Conservation (phyloP, 2,113 vertebrate species). For the Gymnocephalus cernua region DNA sequence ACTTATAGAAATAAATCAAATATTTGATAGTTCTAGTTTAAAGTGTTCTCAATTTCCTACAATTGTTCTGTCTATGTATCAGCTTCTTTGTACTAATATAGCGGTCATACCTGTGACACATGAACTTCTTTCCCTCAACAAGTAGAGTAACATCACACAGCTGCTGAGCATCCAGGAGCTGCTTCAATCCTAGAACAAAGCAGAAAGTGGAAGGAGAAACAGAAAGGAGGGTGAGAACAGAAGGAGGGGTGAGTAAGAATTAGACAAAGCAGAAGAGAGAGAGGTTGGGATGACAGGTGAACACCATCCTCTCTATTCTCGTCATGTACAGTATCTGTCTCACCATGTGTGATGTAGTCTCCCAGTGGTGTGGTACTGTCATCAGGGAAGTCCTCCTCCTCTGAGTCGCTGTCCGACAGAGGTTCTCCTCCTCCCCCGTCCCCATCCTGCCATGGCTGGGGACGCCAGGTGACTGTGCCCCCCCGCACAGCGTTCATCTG, state of each 20-base stretch:
- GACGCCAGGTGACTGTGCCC: slow-evolving; percentile 83
- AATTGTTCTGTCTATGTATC: too few relatives aligned
- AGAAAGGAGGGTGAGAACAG: background rate
- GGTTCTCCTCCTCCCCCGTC: slow-evolving; percentile 83
- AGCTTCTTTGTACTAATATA: background rate
- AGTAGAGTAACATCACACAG: slow-evolving; percentile 87
- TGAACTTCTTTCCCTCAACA: slow-evolving; percentile 87
- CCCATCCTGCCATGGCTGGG: slow-evolving; percentile 87
- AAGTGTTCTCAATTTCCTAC: background rate
- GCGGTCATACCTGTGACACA: slow-evolving; percentile 84
- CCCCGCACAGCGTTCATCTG: slow-evolving; percentile 84
- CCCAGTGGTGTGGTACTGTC: slow-evolving; percentile 85
- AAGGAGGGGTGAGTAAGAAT: background rate
- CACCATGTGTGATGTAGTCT: slow-evolving; percentile 86
- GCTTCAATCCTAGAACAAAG: slow-evolving; percentile 82
- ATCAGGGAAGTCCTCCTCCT: slow-evolving; percentile 88
- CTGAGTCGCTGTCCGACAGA: slow-evolving; percentile 86
- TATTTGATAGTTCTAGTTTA: background rate
- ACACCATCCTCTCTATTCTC: background rate
- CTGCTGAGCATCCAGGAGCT: slow-evolving; percentile 87
- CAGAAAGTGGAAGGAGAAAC: background rate
- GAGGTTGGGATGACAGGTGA: background rate
- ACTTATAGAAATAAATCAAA: too few relatives aligned
- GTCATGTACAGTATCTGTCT: slow-evolving; percentile 1
- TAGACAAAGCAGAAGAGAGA: background rate